Evolutionary conservation across 2,113 vertebrate genomes (phyloP).

Genomic region (Varanus komodoensis): DNA sequence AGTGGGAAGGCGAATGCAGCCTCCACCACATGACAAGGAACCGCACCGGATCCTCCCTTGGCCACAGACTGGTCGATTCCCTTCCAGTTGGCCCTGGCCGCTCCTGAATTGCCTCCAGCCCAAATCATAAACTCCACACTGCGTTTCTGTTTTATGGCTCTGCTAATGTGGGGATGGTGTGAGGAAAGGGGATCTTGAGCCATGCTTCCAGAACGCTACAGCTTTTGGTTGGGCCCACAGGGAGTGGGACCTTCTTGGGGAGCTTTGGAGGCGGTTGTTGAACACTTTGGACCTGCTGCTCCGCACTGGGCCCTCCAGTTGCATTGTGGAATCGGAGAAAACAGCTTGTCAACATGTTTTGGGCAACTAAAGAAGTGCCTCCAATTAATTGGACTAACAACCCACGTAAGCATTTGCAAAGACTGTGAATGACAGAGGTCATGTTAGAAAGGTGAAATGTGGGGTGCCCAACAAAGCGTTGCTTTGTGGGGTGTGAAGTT

Average conservation of each 20-base stretch:
- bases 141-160: constrained; percentile 51
- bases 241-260: constrained; percentile 42
- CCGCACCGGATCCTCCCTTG: constrained; percentile 53
- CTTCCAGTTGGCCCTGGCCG: constrained; percentile 58
- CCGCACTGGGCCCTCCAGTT: neutral
- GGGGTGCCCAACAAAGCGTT: too few relatives aligned
- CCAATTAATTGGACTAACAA: too few relatives aligned
- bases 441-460: too few relatives aligned
- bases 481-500: too few relatives aligned
- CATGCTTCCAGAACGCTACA: neutral
- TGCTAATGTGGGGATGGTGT: constrained; percentile 59
- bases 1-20: constrained; percentile 56
- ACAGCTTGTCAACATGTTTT: too few relatives aligned
- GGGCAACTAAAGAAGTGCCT: too few relatives aligned
- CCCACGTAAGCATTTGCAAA: too few relatives aligned
- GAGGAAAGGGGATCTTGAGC: constrained; percentile 48
- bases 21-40: constrained; percentile 51
- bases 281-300: too few relatives aligned
- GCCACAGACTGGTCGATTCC: constrained; percentile 60
- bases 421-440: too few relatives aligned
- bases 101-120: constrained; percentile 60
- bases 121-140: constrained; percentile 58
- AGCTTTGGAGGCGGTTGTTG: neutral
- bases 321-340: too few relatives aligned
- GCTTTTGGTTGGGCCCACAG: neutral